Percentiles rank a stretch among this genome's conserved stretches.
Evolutionary conservation across 2,888 invertebrate genomes (phyloP).

Genomic region (Hipparchia sbordonii): DNA sequence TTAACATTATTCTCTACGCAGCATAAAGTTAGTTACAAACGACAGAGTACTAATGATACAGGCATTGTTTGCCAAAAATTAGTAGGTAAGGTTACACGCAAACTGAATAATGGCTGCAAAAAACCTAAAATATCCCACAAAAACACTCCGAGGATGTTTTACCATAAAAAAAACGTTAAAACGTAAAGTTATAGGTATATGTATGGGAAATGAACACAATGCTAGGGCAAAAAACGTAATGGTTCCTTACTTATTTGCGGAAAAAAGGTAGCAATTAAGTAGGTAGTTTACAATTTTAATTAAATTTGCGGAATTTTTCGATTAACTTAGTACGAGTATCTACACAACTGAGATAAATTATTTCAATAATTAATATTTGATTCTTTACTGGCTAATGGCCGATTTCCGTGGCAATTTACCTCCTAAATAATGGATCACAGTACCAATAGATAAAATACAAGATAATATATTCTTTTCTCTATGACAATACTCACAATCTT

Average conservation of each 20-base stretch:
- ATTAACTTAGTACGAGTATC: neutral
- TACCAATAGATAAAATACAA: too few relatives aligned
- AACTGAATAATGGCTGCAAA: constrained; percentile 11
- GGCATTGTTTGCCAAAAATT: constrained; percentile 2
- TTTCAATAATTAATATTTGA: constrained; percentile 7
- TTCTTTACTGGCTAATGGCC: neutral
- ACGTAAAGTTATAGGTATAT: neutral
- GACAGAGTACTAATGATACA: constrained; percentile 1
- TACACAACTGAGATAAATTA: neutral
- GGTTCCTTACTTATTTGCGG: constrained; percentile 11
- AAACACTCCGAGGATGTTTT: constrained; percentile 17
- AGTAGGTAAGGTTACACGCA: constrained; percentile 9
- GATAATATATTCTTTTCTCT: too few relatives aligned
- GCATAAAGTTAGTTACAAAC: constrained; percentile 1
- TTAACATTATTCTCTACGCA: constrained; percentile 3
- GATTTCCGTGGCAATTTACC: too few relatives aligned
- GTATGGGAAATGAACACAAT: constrained; percentile 23
- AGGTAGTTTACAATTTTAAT: constrained; percentile 15
- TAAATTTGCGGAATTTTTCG: constrained; percentile 11
- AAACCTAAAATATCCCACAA: constrained; percentile 3
- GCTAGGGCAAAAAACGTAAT: constrained; percentile 15
- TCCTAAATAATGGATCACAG: too few relatives aligned
- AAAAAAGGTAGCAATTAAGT: constrained; percentile 14
- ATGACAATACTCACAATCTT: too few relatives aligned
- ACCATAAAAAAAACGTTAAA: constrained; percentile 6